phyloP scores from a whole-genome alignment of 2,113 vertebrate species.

The Cnemophilus loriae region DNA sequence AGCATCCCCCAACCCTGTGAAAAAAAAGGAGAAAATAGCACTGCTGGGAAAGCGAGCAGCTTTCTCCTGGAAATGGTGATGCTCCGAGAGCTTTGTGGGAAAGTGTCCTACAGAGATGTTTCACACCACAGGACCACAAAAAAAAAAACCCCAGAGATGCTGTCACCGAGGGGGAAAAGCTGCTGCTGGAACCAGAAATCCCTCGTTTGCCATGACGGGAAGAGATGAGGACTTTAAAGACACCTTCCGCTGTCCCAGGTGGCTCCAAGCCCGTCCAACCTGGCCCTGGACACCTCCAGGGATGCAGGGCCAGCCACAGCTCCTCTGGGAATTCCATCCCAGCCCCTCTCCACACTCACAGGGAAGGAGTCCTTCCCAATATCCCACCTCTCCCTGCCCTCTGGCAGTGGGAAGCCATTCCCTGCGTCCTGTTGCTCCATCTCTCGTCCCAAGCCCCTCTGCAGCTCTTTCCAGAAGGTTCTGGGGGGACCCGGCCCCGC shows the following conservation, averaged over 20 bases:
- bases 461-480: not conserved
- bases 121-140: not conserved
- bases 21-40: constrained; percentile 20
- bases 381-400: not conserved
- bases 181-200: not conserved
- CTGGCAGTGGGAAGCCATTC: not conserved
- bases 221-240: not conserved
- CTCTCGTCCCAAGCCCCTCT: no score
- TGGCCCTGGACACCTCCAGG: not conserved
- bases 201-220: not conserved
- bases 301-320: not conserved
- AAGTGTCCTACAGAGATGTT: constrained; percentile 21
- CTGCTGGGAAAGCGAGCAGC: constrained; percentile 30
- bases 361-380: not conserved
- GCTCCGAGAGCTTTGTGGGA: constrained; percentile 5
- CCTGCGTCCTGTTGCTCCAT: not conserved
- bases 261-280: not conserved
- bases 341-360: not conserved
- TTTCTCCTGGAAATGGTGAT: constrained; percentile 65
- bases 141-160: not conserved
- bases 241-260: rapidly evolving
- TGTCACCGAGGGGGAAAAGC: not conserved
- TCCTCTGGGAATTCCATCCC: not conserved
- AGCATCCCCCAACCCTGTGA: not conserved
- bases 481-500: rapidly evolving